Conservation (phyloP, 1,140 invertebrate species). For the Geopemphigus sp. region DNA sequence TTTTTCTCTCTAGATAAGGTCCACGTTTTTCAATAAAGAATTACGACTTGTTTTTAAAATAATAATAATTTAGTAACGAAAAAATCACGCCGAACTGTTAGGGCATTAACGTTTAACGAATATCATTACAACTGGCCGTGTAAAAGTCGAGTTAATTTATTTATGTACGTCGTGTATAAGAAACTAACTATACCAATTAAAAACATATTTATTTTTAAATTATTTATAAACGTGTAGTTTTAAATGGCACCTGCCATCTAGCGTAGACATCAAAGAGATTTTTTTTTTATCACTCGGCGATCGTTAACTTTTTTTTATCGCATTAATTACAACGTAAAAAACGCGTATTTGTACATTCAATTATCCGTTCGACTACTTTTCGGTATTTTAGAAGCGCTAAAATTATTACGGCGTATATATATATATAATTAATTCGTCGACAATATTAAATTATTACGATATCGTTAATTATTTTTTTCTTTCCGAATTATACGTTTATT, state of each 20-base stretch:
- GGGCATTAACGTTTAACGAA: background rate
- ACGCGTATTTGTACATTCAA: too few relatives aligned
- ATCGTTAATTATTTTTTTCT: too few relatives aligned
- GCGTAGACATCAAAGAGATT: constrained; percentile 30
- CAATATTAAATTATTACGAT: too few relatives aligned
- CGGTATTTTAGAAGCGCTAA: too few relatives aligned
- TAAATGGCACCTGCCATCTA: background rate
- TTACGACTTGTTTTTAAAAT: background rate
- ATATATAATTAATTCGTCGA: too few relatives aligned
- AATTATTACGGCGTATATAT: too few relatives aligned
- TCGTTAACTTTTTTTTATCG: background rate
- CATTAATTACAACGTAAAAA: too few relatives aligned
- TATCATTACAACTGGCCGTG: background rate
- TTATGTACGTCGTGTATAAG: background rate
- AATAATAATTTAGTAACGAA: background rate
- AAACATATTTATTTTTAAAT: constrained; percentile 14
- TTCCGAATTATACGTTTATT: too few relatives aligned
- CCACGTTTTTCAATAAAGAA: background rate
- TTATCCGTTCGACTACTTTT: too few relatives aligned
- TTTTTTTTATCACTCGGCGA: background rate
- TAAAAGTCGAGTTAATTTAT: constrained; percentile 16
- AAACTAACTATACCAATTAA: constrained; percentile 22
- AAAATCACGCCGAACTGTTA: background rate
- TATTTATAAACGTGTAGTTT: constrained; percentile 1
- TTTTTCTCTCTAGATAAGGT: background rate